These are phyloP conservation scores for Alethe castanea DNA, from an alignment of 2,113 vertebrate genomes.

Conservation along the genomic window DNA sequence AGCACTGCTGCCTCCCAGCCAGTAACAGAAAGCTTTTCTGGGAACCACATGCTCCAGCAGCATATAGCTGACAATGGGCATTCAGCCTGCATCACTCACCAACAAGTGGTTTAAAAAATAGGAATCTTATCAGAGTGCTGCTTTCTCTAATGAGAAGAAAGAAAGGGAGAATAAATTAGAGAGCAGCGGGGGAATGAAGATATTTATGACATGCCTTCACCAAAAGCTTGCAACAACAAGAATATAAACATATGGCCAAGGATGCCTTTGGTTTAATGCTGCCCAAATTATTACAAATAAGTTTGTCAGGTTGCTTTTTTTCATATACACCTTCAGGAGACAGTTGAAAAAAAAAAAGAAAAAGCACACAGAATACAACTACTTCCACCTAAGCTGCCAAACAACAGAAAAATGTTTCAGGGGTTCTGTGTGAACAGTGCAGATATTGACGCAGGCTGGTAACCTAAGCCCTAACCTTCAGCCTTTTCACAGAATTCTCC, in stretches of 20 bases:
- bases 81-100: not conserved
- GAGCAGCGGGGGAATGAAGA: not conserved
- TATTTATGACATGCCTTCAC: not conserved
- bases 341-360: not conserved
- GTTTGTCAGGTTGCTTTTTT: not conserved
- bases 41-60: constrained; percentile 3
- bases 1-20: not conserved
- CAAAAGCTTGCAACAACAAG: not conserved
- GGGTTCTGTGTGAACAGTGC: not conserved
- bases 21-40: not conserved
- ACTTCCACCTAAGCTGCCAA: not conserved
- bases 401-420: not conserved
- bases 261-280: not conserved
- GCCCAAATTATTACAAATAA: not conserved
- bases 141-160: not conserved
- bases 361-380: not conserved
- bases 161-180: not conserved
- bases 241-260: not conserved
- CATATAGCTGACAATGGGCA: constrained; percentile 19
- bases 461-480: not conserved
- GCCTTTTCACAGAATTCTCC: not conserved
- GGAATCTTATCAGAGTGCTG: not conserved
- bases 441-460: not conserved
- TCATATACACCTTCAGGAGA: not conserved
- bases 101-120: not conserved